Base-by-base conservation (phyloP, 2,797 vertebrate genomes). In the Enteromius viviparus region DNA sequence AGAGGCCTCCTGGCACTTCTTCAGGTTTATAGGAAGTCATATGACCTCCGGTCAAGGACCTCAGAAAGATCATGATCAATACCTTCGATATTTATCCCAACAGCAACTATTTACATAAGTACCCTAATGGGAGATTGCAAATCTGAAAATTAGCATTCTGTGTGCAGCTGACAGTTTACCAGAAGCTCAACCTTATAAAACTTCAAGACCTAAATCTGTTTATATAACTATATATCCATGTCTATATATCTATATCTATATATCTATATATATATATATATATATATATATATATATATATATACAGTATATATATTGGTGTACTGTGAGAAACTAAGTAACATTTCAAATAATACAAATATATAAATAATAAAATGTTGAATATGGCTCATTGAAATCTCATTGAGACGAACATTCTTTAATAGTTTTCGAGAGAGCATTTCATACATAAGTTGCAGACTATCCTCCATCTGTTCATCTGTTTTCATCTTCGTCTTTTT, bases 31-130 rank as follows among this genome's bases (percentile, higher is more conserved):
- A 15, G 26, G 23, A 4, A 60, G 21, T 71, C 29, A 51, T 1
- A 51, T 65, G 80, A 74, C 70, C 70, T 49, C 80, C 29, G 70
- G 58, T 64, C 69, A 64, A 81, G 55, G 80, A 81, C 80, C 80
- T 49, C 40, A 70, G 78, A 85, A 37, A 69, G 21, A 58, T 62
- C 64, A 78, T 26, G 53, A 71, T 82, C 75, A 82, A 78, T 85
- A 69, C 29, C 47, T 74, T 32, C 37, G 51, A 62, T 62, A 66
- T 78, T 64, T 11, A 78, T 55, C 69, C 58, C 0, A 19, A 58
- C 75, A 66, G 40, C 26, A 17, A 8, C n/a, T 34, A 58, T 77
- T 85, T 65, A 65, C 72, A n/a, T 65, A 76, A 53, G 74, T 72
- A 64, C 15, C 26, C 74, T 72, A 65, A 8, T 26, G 55, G 53